Base-by-base conservation (phyloP, 2,797 vertebrate species). In the Mus spretus region DNA sequence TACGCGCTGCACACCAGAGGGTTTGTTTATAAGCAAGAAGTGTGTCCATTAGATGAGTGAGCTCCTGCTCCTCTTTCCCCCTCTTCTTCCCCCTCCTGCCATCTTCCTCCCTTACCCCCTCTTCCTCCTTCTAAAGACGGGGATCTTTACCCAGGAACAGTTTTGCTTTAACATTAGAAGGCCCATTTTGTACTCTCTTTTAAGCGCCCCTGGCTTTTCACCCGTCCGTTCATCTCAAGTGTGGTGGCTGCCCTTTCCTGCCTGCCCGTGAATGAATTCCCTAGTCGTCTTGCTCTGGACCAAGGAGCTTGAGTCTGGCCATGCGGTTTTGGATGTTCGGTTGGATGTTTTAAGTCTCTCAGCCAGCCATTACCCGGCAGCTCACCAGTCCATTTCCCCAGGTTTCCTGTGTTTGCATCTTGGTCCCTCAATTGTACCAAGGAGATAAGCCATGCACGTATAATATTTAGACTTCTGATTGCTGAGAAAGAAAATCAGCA, bases 391-490 rank as follows among this genome's bases (percentile, higher is more conserved):
- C 4, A 2, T 55, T 50, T 70, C 57, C 79, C 55, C 10, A 10
- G 75, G 55, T 74, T 95, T 96, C 93, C 95, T 78, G 81, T 26
- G 59, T 44, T 82, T 59, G 61, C 59, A 87, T 82, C 40, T 28
- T 34, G 1, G 5, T 90, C 55, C 78, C 47, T 92, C 37, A 19
- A 3, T 55, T 97, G 94, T 81, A 57, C 70, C 81, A 65, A 67
- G n/a, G 70, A 93, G 95, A 95, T 94, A 97, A 92, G 88, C 80
- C 37, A 65, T 83, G 14, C 14, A 50, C 47, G n/a, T 90, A 57
- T 50, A 75, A 78, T 95, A 86, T 95, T 95, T 93, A 96, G 90
- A 89, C 57, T 93, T 92, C 44, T 89, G 94, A 95, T 86, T 94
- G 87, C 81, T 0, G 17, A 94, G 81, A 94, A 84, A 70, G 31